phyloP scores from a whole-genome alignment of 2,888 invertebrate genomes.

The Acronicta leporina region DNA sequence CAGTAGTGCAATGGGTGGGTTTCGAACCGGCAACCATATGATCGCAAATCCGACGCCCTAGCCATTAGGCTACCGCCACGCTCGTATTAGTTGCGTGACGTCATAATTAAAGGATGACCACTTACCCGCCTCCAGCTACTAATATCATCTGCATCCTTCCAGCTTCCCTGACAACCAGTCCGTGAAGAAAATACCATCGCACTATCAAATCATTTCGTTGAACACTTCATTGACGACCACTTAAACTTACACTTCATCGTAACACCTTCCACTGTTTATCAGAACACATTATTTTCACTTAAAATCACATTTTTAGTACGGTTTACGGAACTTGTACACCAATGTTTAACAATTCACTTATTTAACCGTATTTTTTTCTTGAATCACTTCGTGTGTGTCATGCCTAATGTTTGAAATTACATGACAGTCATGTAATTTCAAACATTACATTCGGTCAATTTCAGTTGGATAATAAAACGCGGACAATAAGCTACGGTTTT shows the following conservation, averaged over 20 bases:
- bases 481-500: too few species aligned
- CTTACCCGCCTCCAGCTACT: slow-evolving; percentile 84
- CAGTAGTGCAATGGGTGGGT: too few species aligned
- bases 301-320: slow-evolving; percentile 4
- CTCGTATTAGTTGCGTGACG: too few species aligned
- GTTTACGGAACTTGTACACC: neutral
- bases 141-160: slow-evolving; percentile 89
- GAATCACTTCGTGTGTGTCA: slow-evolving; percentile 1
- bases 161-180: slow-evolving; percentile 26
- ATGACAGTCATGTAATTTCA: neutral
- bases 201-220: slow-evolving; percentile 22
- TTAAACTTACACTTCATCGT: neutral
- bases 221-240: slow-evolving; percentile 4
- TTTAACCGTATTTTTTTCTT: neutral
- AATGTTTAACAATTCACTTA: neutral
- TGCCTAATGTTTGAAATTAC: slow-evolving; percentile 1
- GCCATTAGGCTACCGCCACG: too few species aligned
- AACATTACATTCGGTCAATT: slow-evolving; percentile 5
- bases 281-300: slow-evolving; percentile 8
- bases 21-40: too few species aligned
- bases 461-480: neutral
- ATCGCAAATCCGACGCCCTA: too few species aligned
- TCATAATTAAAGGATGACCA: too few species aligned
- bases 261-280: neutral
- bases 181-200: slow-evolving; percentile 43